Base-by-base conservation (phyloP, 2,113 vertebrate species). In the Gorsachius goisagi region DNA sequence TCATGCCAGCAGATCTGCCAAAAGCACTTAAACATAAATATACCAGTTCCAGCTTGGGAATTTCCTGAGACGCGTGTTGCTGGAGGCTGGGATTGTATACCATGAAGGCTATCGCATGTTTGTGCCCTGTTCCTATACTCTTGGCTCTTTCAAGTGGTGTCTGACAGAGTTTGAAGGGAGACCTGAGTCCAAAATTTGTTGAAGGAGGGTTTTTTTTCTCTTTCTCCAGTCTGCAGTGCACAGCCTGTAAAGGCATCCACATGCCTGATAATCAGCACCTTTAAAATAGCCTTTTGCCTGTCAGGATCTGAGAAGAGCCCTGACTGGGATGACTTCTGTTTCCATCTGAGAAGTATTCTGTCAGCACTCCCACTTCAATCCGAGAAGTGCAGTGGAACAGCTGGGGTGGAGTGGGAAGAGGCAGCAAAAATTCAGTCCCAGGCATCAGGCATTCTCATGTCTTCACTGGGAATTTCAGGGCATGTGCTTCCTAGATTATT, bases 241-340 rank as follows among this genome's bases (percentile, higher is more conserved):
- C 21, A 62, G 53, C 45, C 83, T 66, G 17, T 49, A 24, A 58
- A 47, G 45, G 39, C 78, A 86, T 91, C 50, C 55, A 21, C 89
- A 60, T 91, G 81, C 91, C 80, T 96, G 58, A 62, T 52, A 64
- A 89, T 93, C 94, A 97, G 67, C 87, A 91, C 87, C 41, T 95
- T 95, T 96, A 94, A 95, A 97, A 93, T 95, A 96, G 74, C 71
- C 74, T 91, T 84, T 80, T 85, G 91, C 93, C 32, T 83, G 71
- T 60, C 53, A 62, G 63, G 63, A 37, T 79, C 85, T 85, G 45
- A 87, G 86, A 50, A 76, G 71, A 56, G n/a, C 55, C 49, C 21
- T 95, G 86, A 37, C 58, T 0, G 1, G 77, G 35, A 26, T 0
- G 3, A 64, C 78, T 91, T 79, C 58, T 93, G 77, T 87, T 82